These are phyloP conservation scores for Apistogramma diplotaenia DNA, from an alignment of 2,113 vertebrate genomes.

Conservation along the genomic window DNA sequence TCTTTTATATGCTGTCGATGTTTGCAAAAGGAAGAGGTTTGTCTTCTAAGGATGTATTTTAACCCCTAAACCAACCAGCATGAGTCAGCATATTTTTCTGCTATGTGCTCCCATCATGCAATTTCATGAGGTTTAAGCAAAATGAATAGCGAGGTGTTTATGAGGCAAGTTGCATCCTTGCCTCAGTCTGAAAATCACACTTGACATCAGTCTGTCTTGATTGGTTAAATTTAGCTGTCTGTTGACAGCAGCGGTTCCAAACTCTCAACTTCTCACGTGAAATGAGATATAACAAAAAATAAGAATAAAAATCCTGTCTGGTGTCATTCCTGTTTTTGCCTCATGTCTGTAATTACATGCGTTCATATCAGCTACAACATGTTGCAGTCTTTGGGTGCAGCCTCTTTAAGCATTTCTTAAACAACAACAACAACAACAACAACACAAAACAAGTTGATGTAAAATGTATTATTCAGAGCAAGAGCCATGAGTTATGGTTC, in stretches of 20 bases:
- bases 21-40: no score
- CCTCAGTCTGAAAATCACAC: not conserved
- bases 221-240: not conserved
- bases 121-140: not conserved
- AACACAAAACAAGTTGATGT: not conserved
- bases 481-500: not conserved
- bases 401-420: not conserved
- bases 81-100: not conserved
- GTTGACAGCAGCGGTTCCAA: not conserved
- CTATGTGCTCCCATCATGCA: not conserved
- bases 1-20: no score
- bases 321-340: not conserved
- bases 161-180: not conserved
- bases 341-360: not conserved
- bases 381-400: not conserved
- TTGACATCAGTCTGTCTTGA: not conserved
- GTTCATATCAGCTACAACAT: not conserved
- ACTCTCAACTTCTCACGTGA: not conserved
- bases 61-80: not conserved
- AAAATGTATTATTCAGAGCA: not conserved
- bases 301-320: not conserved
- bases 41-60: no score
- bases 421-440: no score
- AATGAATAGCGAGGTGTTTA: not conserved
- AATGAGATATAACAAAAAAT: not conserved